These are phyloP conservation scores for Merops nubicus DNA, from an alignment of 2,113 vertebrate species.

Conservation along the genomic window DNA sequence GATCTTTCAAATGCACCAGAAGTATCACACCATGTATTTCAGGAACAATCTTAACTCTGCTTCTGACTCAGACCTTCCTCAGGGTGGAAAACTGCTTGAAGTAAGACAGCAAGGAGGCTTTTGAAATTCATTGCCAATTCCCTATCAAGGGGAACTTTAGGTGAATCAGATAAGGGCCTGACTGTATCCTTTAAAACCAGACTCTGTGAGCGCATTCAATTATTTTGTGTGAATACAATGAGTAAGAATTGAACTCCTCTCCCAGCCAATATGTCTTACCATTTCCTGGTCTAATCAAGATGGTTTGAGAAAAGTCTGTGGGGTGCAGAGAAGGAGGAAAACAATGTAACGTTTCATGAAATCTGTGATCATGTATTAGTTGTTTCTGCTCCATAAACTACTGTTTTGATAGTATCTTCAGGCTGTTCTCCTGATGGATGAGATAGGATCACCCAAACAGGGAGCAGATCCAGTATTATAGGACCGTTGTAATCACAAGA, in stretches of 20 bases:
- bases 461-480: background rate
- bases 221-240: background rate
- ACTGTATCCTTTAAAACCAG: background rate
- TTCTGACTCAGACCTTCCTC: background rate
- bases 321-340: background rate
- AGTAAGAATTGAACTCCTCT: background rate
- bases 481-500: background rate
- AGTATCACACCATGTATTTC: background rate
- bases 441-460: background rate
- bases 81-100: background rate
- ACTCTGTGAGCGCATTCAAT: background rate
- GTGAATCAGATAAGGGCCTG: slow-evolving; percentile 16
- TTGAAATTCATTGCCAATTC: background rate
- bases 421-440: background rate
- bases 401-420: background rate
- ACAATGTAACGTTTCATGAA: background rate
- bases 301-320: background rate
- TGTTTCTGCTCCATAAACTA: background rate
- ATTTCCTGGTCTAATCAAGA: background rate
- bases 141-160: background rate
- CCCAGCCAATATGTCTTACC: background rate
- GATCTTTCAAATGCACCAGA: background rate
- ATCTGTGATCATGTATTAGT: background rate
- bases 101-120: background rate
- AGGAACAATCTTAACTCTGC: background rate